These are phyloP conservation scores for Chaitophorus viminalis DNA, from an alignment of 2,888 invertebrate species.

Conservation along the genomic window DNA sequence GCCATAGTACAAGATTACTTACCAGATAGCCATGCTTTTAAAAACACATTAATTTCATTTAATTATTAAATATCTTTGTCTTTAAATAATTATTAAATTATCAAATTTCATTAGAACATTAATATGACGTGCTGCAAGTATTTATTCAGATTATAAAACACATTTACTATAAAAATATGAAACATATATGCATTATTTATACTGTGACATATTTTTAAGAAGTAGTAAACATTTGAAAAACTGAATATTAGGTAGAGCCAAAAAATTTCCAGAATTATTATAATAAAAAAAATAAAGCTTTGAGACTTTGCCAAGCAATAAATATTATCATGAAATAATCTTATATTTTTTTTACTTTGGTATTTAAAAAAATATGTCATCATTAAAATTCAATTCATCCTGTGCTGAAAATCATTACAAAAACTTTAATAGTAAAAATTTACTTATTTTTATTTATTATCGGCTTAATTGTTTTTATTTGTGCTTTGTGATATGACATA, in stretches of 20 bases:
- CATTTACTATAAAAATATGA: neutral
- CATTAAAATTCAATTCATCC: constrained; percentile 17
- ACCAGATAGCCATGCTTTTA: neutral
- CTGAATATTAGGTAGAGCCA: constrained; percentile 19
- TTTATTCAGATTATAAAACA: neutral
- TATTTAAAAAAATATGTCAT: constrained; percentile 37
- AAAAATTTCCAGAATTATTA: constrained; percentile 31
- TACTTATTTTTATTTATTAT: constrained; percentile 5
- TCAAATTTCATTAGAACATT: neutral
- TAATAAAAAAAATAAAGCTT: constrained; percentile 1
- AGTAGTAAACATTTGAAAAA: neutral
- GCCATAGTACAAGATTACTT: no score
- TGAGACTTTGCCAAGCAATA: constrained; percentile 40
- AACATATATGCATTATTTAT: neutral
- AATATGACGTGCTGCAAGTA: neutral
- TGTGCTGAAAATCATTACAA: neutral
- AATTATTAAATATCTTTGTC: neutral
- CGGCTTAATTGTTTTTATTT: neutral
- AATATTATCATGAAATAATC: constrained; percentile 39
- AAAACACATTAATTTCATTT: neutral
- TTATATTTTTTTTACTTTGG: constrained; percentile 24
- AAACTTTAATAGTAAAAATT: constrained; percentile 3
- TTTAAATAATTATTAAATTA: neutral
- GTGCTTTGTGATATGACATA: neutral
- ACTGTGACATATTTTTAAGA: neutral